Evolutionary conservation across 2,797 vertebrate species (phyloP).

Genomic region (Eospalax fontanierii): DNA sequence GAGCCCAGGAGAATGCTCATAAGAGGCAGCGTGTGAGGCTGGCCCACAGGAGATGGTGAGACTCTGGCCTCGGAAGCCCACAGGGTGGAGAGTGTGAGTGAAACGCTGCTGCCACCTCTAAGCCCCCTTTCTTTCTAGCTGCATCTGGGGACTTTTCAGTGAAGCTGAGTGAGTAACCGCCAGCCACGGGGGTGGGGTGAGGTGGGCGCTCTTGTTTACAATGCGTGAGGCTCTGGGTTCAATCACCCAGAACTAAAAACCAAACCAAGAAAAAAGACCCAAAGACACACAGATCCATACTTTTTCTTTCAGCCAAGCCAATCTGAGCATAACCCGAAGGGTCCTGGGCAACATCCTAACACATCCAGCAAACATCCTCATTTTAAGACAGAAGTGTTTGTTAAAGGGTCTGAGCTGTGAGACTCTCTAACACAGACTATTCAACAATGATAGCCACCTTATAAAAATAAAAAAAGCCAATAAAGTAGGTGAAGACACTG

Average conservation of each 20-base stretch:
- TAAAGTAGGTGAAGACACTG: background rate
- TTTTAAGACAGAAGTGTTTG: background rate
- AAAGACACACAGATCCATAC: background rate
- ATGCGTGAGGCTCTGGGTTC: background rate
- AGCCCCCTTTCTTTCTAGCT: background rate
- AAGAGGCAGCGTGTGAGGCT: background rate
- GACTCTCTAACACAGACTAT: background rate
- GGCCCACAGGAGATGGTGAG: no score
- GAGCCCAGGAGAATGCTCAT: background rate
- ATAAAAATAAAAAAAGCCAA: background rate
- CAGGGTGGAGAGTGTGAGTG: background rate
- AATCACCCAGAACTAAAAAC: background rate
- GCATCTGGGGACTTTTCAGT: background rate
- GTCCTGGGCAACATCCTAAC: background rate
- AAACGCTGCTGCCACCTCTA: background rate
- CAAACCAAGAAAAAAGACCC: background rate
- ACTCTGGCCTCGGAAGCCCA: background rate
- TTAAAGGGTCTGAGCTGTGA: background rate
- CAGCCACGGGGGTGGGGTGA: no score
- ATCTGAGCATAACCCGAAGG: conserved; percentile 4
- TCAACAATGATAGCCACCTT: background rate
- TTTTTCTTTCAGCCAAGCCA: background rate
- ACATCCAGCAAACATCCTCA: background rate
- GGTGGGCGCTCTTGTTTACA: background rate
- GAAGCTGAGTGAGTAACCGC: background rate